phyloP scores from a whole-genome alignment of 2,113 vertebrate species.

The Chloropsis hardwickii region DNA sequence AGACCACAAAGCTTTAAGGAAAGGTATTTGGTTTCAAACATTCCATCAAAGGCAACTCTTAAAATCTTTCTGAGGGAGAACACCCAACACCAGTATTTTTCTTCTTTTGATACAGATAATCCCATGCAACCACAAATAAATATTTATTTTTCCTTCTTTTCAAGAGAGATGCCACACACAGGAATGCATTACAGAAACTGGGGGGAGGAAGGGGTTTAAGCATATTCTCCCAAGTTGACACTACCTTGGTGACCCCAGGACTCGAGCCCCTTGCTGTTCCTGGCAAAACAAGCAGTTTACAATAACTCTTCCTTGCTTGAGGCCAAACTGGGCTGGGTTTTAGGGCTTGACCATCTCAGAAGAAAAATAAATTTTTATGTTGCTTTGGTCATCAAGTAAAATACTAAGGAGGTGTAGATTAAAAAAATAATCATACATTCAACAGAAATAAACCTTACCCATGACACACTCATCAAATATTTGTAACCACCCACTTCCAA shows the following conservation, averaged over 20 bases:
- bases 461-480: neutral
- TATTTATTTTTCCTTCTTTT: neutral
- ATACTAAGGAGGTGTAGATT: neutral
- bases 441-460: neutral
- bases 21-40: neutral
- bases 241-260: neutral
- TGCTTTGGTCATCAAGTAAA: neutral
- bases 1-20: neutral
- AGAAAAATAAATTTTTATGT: neutral
- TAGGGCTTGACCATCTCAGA: neutral
- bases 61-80: neutral
- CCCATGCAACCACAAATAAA: neutral
- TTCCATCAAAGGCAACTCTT: neutral
- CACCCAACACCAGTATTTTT: neutral
- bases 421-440: neutral
- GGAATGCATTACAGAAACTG: neutral
- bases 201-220: neutral
- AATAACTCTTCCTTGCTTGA: neutral
- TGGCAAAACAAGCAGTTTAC: neutral
- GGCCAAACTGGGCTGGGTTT: neutral
- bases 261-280: neutral
- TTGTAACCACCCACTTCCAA: neutral
- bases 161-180: neutral
- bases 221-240: neutral
- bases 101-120: neutral